Evolutionary conservation across 1,140 invertebrate genomes (phyloP).

Genomic region (Bathynomus jamesi): DNA sequence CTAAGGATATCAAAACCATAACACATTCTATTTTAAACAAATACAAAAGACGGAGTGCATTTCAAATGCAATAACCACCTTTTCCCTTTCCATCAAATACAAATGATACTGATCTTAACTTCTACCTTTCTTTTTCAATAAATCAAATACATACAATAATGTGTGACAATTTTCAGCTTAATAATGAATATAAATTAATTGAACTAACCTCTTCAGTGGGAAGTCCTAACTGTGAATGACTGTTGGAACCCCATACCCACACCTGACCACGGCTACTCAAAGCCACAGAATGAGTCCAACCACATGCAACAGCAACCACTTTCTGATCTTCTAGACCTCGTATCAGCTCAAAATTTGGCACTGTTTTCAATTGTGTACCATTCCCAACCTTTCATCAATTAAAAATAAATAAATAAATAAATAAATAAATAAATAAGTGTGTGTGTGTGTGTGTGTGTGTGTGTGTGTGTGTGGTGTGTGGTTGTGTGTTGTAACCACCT

Average conservation of each 20-base stretch:
- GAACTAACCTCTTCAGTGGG: slow-evolving; percentile 35
- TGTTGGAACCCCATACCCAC: slow-evolving; percentile 41
- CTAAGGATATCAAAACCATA: no score
- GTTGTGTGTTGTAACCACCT: no score
- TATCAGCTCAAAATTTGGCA: slow-evolving; percentile 43
- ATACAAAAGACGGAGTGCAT: no score
- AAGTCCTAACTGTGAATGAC: slow-evolving; percentile 41
- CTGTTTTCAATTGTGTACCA: slow-evolving; percentile 36
- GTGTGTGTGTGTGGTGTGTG: background rate
- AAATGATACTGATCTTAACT: no score
- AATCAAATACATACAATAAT: no score
- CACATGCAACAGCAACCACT: slow-evolving; percentile 44
- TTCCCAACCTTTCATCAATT: slow-evolving; percentile 26
- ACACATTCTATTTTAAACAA: no score
- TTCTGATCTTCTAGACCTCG: slow-evolving; percentile 50
- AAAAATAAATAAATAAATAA: background rate
- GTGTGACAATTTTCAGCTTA: no score
- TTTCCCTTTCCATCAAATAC: no score
- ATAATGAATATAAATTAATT: no score
- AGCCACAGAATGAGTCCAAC: slow-evolving; percentile 42
- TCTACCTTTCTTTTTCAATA: no score
- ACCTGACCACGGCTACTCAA: slow-evolving; percentile 43
- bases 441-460: background rate
- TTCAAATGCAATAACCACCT: no score
- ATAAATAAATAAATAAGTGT: background rate